Percentiles rank a stretch among this genome's conserved stretches.
Conservation (phyloP, 2,113 vertebrate genomes). For the Pachycephala philippinensis region DNA sequence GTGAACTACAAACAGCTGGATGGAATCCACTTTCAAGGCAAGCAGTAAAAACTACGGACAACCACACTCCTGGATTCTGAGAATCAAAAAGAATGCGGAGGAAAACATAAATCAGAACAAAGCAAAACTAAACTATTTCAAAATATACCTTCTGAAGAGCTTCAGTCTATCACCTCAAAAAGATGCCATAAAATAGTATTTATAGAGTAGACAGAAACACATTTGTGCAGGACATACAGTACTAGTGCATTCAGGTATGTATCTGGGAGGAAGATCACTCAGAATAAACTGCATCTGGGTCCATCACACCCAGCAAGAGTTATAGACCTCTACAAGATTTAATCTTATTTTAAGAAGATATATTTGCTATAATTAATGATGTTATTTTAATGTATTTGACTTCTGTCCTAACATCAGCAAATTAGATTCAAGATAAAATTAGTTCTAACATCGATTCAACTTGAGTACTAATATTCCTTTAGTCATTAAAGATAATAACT, state of each 20-base stretch:
- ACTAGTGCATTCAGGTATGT: background rate
- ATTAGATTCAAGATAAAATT: background rate
- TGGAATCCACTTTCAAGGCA: background rate
- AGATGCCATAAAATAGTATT: background rate
- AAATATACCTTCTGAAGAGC: background rate
- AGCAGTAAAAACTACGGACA: background rate
- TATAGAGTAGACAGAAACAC: background rate
- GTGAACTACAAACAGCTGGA: slow-evolving; percentile 42
- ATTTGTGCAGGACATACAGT: background rate
- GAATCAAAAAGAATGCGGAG: background rate
- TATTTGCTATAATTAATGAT: background rate
- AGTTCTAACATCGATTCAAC: background rate
- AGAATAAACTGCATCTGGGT: background rate
- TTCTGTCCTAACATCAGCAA: background rate
- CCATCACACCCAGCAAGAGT: background rate
- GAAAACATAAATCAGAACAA: background rate
- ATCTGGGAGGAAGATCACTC: background rate
- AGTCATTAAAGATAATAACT: background rate
- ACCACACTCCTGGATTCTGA: background rate
- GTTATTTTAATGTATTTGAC: background rate
- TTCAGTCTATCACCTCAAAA: background rate
- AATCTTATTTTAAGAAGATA: background rate
- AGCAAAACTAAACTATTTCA: background rate
- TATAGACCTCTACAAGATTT: background rate
- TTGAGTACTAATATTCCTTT: background rate